Base-by-base conservation (phyloP, 2,888 invertebrate genomes). In the Amiota communis region DNA sequence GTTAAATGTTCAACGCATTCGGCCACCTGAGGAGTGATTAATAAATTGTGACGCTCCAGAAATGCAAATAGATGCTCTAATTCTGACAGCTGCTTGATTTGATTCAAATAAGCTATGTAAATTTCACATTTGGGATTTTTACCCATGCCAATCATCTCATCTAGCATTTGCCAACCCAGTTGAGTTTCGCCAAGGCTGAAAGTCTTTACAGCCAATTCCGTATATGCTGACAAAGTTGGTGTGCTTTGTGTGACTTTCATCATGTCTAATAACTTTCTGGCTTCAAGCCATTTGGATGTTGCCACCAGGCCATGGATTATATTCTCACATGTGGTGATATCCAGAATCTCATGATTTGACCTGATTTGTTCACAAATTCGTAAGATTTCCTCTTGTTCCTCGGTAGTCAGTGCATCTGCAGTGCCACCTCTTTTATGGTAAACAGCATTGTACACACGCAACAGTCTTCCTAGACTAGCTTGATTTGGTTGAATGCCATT, bases 271-370 rank as follows among this genome's bases (percentile, higher is more conserved):
- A 95, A 89, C 77, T 92, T 90, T 0, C 92, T 71, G 57, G 92
- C 91, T 74, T 93, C 91, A 79, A 91, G 91, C 94, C 95, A 95
- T 77, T 92, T 94, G 36, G 91, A 80, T n/a, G 95, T 94, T 20
- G 91, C 82, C 77, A 93, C 93, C 3, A 96, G 86, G 0, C 92
- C 94, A 75, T 89, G 88, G 72, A 95, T 90, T 8, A 94, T 87
- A 83, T 89, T 89, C 82, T 93, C 93, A 80, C 92, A 91, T 17
- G 93, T 93, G 2, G 83, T 84, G 15, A 88, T 88, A 88, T 95
- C 94, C 69, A 95, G 86, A 0, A 92, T 83, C 70, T 92, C 91
- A 86, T 93, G 91, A 76, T 92, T 91, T 48, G 90, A 84, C 80
- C 80, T 79, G 12, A 89, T 75, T 2, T 76, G 64, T 3, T 81